Conservation (phyloP, 2,888 invertebrate species). For the Sericinus montela region DNA sequence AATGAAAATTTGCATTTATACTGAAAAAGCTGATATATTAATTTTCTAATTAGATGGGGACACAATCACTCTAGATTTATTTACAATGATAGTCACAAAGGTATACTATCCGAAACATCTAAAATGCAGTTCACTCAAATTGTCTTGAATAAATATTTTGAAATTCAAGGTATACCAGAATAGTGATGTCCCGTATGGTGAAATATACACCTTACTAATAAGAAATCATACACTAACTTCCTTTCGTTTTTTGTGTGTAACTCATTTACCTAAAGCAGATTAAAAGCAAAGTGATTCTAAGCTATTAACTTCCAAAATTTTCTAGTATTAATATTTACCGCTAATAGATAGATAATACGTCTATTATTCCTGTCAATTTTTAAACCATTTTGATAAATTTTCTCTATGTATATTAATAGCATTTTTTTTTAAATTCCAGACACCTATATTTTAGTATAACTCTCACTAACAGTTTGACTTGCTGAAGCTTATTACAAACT, state of each 20-base stretch:
- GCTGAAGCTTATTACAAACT: conserved; percentile 11
- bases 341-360: conserved; percentile 8
- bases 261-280: background rate
- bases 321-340: conserved; percentile 13
- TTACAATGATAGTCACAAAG: conserved; percentile 52
- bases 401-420: background rate
- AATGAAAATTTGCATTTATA: conserved; percentile 55
- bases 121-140: background rate
- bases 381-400: background rate
- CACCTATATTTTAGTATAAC: conserved; percentile 2
- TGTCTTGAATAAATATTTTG: background rate
- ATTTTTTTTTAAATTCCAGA: conserved; percentile 7
- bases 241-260: background rate
- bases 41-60: conserved; percentile 60
- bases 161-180: background rate
- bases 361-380: conserved; percentile 11
- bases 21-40: conserved; percentile 56
- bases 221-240: conserved; percentile 2
- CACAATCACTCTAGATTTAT: conserved; percentile 70
- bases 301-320: conserved; percentile 14
- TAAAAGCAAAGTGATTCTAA: conserved; percentile 11
- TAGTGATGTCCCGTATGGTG: conserved; percentile 24
- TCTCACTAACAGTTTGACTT: conserved; percentile 8
- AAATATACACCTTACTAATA: conserved; percentile 5
- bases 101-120: conserved; percentile 21